phyloP scores from a whole-genome alignment of 2,113 vertebrate genomes.

The Crotophaga sulcirostris region DNA sequence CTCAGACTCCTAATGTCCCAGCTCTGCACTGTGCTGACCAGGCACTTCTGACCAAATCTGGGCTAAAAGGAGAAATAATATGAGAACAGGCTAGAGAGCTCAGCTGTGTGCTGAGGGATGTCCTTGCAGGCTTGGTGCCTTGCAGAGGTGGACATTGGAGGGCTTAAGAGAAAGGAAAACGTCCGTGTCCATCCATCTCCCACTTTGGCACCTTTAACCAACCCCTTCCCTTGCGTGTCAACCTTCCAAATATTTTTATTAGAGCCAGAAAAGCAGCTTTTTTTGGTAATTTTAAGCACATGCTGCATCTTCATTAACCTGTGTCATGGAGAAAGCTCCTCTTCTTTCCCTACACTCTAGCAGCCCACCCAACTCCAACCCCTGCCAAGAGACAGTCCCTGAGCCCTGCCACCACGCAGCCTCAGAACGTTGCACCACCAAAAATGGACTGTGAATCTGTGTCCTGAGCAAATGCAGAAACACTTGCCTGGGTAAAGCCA shows the following conservation, averaged over 20 bases:
- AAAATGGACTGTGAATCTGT: background rate
- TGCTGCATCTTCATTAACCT: background rate
- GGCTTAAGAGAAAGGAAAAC: background rate
- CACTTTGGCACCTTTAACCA: background rate
- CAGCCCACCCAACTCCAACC: background rate
- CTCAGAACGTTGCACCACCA: background rate
- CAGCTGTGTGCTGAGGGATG: background rate
- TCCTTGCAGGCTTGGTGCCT: background rate
- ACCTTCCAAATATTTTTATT: background rate
- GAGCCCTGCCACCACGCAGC: background rate
- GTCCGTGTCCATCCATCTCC: background rate
- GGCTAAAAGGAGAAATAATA: background rate
- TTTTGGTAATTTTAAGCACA: background rate
- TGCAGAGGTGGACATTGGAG: fast-evolving
- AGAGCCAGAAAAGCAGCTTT: background rate
- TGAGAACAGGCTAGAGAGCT: background rate
- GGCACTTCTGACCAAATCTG: background rate
- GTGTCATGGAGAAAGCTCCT: background rate
- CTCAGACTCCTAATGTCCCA: background rate
- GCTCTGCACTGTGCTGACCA: background rate
- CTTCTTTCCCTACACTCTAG: background rate
- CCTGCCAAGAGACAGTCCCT: background rate
- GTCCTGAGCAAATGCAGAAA: background rate
- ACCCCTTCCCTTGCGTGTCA: background rate
- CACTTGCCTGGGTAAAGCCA: background rate